Percentiles rank a stretch among this genome's conserved stretches.
Evolutionary conservation across 2,888 invertebrate species (phyloP).

Genomic region (Hofmannophila pseudospretella): DNA sequence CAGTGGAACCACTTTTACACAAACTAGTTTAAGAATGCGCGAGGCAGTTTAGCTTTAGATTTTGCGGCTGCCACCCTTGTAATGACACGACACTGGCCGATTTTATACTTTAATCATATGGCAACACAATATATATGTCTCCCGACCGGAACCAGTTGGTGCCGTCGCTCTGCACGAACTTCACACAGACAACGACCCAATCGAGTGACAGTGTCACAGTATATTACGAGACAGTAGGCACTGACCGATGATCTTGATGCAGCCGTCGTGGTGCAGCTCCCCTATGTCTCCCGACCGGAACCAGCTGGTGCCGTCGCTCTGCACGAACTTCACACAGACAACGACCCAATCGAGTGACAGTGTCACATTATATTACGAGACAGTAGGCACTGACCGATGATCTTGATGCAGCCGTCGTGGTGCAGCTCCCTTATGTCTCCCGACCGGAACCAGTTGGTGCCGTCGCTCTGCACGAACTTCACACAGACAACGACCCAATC

Average conservation of each 20-base stretch:
- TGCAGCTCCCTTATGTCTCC: conserved; percentile 98
- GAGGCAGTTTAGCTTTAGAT: too few species aligned
- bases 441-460: conserved; percentile 94
- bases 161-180: conserved; percentile 90
- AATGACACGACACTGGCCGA: conserved; percentile 91
- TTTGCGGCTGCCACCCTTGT: too few species aligned
- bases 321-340: conserved; percentile 92
- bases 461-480: conserved; percentile 90
- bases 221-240: too few species aligned
- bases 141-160: conserved; percentile 96
- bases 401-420: conserved; percentile 94
- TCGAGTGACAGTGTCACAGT: too few species aligned
- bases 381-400: conserved; percentile 93
- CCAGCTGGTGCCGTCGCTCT: conserved; percentile 89
- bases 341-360: too few species aligned
- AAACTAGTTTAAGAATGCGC: too few species aligned
- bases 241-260: conserved; percentile 96
- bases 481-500: too few species aligned
- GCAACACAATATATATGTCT: conserved; percentile 96
- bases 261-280: conserved; percentile 95
- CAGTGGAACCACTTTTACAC: too few species aligned
- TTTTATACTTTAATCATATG: conserved; percentile 96
- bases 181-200: too few species aligned
- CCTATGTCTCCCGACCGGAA: conserved; percentile 98
- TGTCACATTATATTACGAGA: too few species aligned